Conservation (phyloP, 2,797 vertebrate genomes). For the Podarcis lilfordi region DNA sequence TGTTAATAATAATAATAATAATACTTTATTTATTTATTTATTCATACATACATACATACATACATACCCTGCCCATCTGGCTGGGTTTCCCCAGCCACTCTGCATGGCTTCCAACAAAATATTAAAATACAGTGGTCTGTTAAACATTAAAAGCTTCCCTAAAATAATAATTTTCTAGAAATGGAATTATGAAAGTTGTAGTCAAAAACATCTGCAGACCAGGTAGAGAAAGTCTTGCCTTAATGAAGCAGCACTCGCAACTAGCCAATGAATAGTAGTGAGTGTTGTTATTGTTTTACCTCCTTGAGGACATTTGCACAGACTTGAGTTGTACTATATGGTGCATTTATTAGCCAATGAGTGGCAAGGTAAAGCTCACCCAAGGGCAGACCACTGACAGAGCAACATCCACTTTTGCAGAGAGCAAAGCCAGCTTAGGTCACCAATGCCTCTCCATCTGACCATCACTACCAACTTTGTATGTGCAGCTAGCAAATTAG, state of each 20-base stretch:
- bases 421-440: neutral
- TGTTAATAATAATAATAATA: too few species aligned
- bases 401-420: neutral
- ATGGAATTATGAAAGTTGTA: too few species aligned
- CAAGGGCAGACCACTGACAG: neutral
- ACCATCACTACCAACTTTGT: neutral
- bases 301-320: neutral
- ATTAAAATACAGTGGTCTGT: too few species aligned
- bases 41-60: too few species aligned
- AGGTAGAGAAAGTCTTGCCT: neutral
- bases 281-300: neutral
- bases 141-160: too few species aligned
- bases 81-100: too few species aligned
- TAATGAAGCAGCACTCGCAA: neutral
- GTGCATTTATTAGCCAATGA: neutral
- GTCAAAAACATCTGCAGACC: neutral
- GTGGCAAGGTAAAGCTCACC: neutral
- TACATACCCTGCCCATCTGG: too few species aligned
- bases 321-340: neutral
- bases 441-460: neutral
- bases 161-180: too few species aligned
- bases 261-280: neutral
- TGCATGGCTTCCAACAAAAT: too few species aligned
- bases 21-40: too few species aligned
- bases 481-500: neutral